Evolutionary conservation across 23 tunicate genomes (phyloP).

Genomic region (Ciona savignyi): DNA sequence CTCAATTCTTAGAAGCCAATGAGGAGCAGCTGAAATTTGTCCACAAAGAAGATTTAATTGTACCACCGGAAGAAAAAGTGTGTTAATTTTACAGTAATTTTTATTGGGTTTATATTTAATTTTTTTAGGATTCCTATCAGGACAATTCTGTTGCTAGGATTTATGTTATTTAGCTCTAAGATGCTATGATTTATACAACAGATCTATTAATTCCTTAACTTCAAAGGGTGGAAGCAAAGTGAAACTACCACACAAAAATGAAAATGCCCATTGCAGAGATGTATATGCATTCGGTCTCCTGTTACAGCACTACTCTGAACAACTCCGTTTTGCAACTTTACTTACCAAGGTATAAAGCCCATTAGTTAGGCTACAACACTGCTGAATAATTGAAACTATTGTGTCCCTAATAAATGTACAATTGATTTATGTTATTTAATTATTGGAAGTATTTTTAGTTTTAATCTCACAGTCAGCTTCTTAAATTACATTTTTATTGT

Average conservation of each 20-base stretch:
- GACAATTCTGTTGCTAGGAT: too few relatives aligned
- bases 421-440: background rate
- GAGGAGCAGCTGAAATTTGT: constrained; percentile 16
- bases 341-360: constrained; percentile 23
- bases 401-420: background rate
- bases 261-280: constrained; percentile 58
- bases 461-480: too few relatives aligned
- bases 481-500: background rate
- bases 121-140: too few relatives aligned
- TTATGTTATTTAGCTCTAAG: too few relatives aligned
- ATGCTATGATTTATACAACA: too few relatives aligned
- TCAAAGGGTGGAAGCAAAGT: constrained; percentile 12
- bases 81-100: too few relatives aligned
- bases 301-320: constrained; percentile 32
- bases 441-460: too few relatives aligned
- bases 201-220: too few relatives aligned
- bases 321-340: constrained; percentile 45
- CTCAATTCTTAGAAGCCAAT: constrained; percentile 52
- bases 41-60: background rate
- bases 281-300: constrained; percentile 71
- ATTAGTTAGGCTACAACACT: too few relatives aligned
- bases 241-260: constrained; percentile 14
- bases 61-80: constrained; percentile 74
- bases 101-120: too few relatives aligned
- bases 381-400: background rate